phyloP scores from a whole-genome alignment of 2,113 vertebrate species.

The Eulacestoma nigropectus region DNA sequence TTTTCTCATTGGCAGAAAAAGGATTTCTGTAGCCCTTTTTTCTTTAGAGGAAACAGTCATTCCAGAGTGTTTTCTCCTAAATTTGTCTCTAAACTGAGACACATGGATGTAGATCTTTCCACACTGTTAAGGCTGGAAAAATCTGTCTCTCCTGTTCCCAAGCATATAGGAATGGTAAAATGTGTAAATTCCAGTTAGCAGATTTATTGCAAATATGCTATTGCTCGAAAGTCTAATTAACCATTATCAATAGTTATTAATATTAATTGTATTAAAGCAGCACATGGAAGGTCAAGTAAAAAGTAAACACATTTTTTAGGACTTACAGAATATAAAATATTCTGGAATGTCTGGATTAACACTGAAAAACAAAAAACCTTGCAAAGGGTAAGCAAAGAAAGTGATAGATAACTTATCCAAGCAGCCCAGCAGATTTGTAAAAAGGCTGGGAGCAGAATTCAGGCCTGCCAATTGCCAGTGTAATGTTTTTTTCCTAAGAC shows the following conservation, averaged over 20 bases:
- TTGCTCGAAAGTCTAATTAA: not conserved
- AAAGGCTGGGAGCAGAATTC: not conserved
- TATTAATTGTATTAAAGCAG: not conserved
- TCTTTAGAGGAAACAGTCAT: not conserved
- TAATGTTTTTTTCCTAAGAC: not conserved
- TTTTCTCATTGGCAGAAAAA: not conserved
- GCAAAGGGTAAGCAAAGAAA: not conserved
- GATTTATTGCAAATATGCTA: not conserved
- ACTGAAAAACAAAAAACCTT: not conserved
- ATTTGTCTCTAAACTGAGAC: not conserved
- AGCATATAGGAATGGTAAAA: not conserved
- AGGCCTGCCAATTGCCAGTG: not conserved
- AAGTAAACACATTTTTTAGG: not conserved
- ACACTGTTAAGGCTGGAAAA: not conserved
- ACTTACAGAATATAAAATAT: not conserved
- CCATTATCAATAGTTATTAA: not conserved
- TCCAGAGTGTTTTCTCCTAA: not conserved
- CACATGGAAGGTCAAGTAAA: not conserved
- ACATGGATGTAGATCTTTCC: not conserved
- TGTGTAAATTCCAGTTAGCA: not conserved
- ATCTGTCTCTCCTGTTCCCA: not conserved
- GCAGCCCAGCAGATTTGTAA: not conserved
- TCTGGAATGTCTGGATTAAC: not conserved
- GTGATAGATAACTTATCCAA: not conserved
- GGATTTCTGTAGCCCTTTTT: not conserved